Evolutionary conservation across 2,888 invertebrate species (phyloP).

Genomic region (Saturnia pavonia): DNA sequence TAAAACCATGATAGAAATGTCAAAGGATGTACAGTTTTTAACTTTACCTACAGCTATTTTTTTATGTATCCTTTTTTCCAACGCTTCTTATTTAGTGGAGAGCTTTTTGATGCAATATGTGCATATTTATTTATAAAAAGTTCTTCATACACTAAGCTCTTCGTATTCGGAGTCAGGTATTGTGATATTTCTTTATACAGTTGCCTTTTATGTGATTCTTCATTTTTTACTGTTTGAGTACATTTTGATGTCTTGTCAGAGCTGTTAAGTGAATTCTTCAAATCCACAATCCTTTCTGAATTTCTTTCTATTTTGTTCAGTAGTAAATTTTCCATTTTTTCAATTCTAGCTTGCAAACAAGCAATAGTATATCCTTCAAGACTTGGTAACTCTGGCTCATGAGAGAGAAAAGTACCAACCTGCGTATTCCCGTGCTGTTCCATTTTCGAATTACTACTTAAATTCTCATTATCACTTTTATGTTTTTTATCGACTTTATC

Average conservation of each 20-base stretch:
- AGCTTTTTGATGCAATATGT: slow-evolving; percentile 27
- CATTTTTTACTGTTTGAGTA: slow-evolving; percentile 50
- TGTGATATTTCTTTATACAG: slow-evolving; percentile 67
- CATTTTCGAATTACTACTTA: slow-evolving; percentile 21
- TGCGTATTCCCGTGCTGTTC: slow-evolving; percentile 16
- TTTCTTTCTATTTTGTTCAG: slow-evolving; percentile 67
- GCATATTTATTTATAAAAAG: slow-evolving; percentile 62
- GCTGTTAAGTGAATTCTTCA: slow-evolving; percentile 45
- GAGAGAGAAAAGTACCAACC: slow-evolving; percentile 28
- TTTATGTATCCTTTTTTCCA: slow-evolving; percentile 34
- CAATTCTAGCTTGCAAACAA: slow-evolving; percentile 60
- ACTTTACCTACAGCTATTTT: background rate
- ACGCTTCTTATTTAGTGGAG: slow-evolving; percentile 42
- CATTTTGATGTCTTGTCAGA: slow-evolving; percentile 34
- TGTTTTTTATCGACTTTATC: slow-evolving; percentile 39
- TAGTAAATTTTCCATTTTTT: slow-evolving; percentile 62
- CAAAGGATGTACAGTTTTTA: slow-evolving; percentile 30
- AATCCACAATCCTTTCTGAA: slow-evolving; percentile 54
- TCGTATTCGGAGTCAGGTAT: slow-evolving; percentile 59
- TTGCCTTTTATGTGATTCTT: slow-evolving; percentile 55
- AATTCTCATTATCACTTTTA: slow-evolving; percentile 16
- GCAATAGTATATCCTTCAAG: slow-evolving; percentile 49
- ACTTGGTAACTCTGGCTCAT: slow-evolving; percentile 36
- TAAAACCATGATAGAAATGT: slow-evolving; percentile 4
- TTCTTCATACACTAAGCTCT: slow-evolving; percentile 68